A percentile compares a stretch with the other conserved stretches of the same genome.
phyloP scores from a whole-genome alignment of 1,140 invertebrate species.

The Coptotermes formosanus region DNA sequence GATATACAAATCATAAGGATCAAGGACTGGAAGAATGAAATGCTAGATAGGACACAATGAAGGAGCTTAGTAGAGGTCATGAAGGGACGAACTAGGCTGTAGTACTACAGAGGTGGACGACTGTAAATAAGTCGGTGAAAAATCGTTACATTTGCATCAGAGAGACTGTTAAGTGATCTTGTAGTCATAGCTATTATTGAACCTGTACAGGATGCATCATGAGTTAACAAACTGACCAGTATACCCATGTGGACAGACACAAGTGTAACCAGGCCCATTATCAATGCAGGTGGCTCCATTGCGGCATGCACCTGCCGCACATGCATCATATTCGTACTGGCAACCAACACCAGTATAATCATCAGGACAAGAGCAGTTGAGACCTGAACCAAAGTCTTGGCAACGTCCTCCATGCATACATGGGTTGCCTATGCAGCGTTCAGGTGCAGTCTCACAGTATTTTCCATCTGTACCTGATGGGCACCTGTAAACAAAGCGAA shows the following conservation, averaged over 20 bases:
- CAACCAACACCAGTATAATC: constrained; percentile 88
- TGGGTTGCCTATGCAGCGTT: constrained; percentile 92
- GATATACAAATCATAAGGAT: too few relatives aligned
- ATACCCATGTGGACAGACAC: constrained; percentile 80
- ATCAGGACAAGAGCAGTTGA: constrained; percentile 87
- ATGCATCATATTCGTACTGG: constrained; percentile 91
- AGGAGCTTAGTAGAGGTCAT: too few relatives aligned
- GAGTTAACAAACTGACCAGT: constrained; percentile 51
- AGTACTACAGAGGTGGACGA: too few relatives aligned
- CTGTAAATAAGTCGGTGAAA: too few relatives aligned
- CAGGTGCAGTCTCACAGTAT: constrained; percentile 91
- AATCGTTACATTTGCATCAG: too few relatives aligned
- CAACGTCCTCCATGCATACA: constrained; percentile 94
- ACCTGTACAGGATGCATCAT: not conserved
- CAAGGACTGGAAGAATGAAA: too few relatives aligned
- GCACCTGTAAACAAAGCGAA: constrained; percentile 55
- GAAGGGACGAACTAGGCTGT: too few relatives aligned
- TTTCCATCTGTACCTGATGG: constrained; percentile 92
- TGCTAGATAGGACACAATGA: too few relatives aligned
- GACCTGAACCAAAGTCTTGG: constrained; percentile 90
- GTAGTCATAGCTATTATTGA: not conserved
- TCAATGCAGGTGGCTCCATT: constrained; percentile 91
- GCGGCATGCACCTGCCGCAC: constrained; percentile 81
- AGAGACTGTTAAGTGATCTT: too few relatives aligned
- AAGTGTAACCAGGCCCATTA: constrained; percentile 79